Base-by-base conservation (phyloP, 1,140 invertebrate species). In the Acyrthosiphon pisum region DNA sequence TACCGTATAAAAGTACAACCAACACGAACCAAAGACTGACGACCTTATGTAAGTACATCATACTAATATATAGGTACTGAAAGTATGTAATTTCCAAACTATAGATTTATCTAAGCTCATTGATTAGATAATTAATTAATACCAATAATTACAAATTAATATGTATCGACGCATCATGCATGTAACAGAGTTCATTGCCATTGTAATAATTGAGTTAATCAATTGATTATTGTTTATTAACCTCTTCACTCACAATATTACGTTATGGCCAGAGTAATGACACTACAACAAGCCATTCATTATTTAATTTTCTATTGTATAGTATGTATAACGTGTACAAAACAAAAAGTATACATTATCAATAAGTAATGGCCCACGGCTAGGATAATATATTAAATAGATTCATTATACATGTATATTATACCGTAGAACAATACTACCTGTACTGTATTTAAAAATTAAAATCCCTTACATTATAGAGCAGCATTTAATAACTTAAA, bases 101-200 rank as follows among this genome's bases (percentile, higher is more conserved):
- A 41, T 11, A 84, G 37, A 41, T 84, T 84, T 26, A 84, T 14
- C 8, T 84, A 41, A 84, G 60, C 60, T 76, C 60, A 26, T 84
- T 41, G 83, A 84, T 84, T 84, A 84, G 83, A 84, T 84, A 41
- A 84, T 37, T 83, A 83, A 83, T 37, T 83, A 83, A 83, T 76
- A 76, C 60, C 60, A 30, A 86, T 30, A 46, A 46, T 46, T 18
- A n/a, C 30, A 46, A 46, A 46, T 35, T 87, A 48, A 87, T 87
- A 87, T 50, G 48, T 20, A 87, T 87, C 86, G 86, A 35, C 26
- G 4, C 14, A 35, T 53, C 50, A 53, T 53, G 50, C 30, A 22
- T 30, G 30, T 76, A 76, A 86, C 6, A 48, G 48, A 87, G 86
- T 87, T 30, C 86, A 48, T 87, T 87, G 86, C 44, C 86, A n/a